Evolutionary conservation across 2,113 vertebrate genomes (phyloP), one percentile per base, ranked within the genome.

Genomic region (Ammodramus savannarum): DNA sequence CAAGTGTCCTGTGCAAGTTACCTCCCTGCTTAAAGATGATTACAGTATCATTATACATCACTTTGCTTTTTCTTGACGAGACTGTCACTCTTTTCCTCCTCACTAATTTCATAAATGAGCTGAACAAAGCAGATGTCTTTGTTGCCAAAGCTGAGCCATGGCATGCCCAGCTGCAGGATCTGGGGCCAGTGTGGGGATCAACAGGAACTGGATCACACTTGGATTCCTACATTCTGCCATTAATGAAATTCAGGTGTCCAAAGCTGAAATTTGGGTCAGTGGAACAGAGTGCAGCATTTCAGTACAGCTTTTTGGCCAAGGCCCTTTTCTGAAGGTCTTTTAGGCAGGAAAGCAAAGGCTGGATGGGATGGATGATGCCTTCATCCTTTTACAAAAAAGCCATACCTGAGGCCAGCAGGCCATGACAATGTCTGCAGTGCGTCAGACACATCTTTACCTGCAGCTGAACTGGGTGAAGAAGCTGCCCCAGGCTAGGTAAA

Each of bases 91-190:
- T 61, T 90, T 94, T 66, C 44, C 46, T 51, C 49, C 1, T 6
- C n/a, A 68, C 65, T 88, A 58, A 52, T 84, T 61, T 31, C 41
- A 46, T 32, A 41, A 81, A 54, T 20, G 61, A 66, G 15, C 32
- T 66, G 51, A 77, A 44, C 68, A 85, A 87, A 81, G 76, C 38
- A 21, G 11, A 25, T 74, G 57, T 59, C 23, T 66, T 38, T 67
- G 38, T 38, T 48, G 32, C 38, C 0, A 1, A 75, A 43, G 59
- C 46, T 25, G 41, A 73, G 17, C 55, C 23, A 11, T 7, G 38
- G 7, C 0, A 6, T 18, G 44, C 10, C n/a, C 1, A 7, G 1
- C n/a, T 41, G n/a, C 48, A 48, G 63, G 44, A n/a, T 25, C 29
- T 4, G 4, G 31, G 17, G 25, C 23, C 31, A 4, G 13, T 14